Percentiles rank a stretch among this genome's conserved stretches.
phyloP scores from a whole-genome alignment of 1,140 invertebrate genomes.

The Drosophila pandora region DNA sequence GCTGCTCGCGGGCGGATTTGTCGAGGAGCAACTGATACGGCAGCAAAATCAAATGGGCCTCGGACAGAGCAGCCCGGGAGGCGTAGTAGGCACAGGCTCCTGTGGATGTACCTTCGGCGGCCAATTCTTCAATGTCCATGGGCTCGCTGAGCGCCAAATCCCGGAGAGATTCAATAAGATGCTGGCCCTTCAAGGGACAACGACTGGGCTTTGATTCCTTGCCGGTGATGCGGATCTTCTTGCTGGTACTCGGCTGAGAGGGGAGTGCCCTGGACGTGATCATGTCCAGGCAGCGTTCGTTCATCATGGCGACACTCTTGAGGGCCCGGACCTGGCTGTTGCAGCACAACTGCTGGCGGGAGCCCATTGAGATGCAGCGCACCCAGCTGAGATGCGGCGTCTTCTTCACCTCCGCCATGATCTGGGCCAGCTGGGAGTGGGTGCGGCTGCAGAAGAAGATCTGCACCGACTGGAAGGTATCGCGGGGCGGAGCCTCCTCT shows the following conservation, averaged over 20 bases:
- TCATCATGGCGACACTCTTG: conserved; percentile 92
- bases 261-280: conserved; percentile 10
- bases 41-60: conserved; percentile 91
- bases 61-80: conserved; percentile 89
- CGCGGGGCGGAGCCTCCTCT: conserved; percentile 70
- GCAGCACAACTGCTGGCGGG: conserved; percentile 96
- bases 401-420: conserved; percentile 94
- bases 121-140: conserved; percentile 95
- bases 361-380: conserved; percentile 94
- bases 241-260: conserved; percentile 86
- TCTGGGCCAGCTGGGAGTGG: conserved; percentile 97
- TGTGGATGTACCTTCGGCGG: conserved; percentile 87
- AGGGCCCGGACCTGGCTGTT: conserved; percentile 92
- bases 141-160: conserved; percentile 89
- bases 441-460: conserved; percentile 98
- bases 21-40: conserved; percentile 96
- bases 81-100: conserved; percentile 97
- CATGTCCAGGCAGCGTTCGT: conserved; percentile 97
- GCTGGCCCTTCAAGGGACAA: conserved; percentile 89
- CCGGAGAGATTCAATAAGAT: conserved; percentile 87
- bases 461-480: conserved; percentile 85
- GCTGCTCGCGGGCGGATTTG: conserved; percentile 91
- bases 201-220: conserved; percentile 68
- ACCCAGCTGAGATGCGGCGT: conserved; percentile 90
- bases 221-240: conserved; percentile 83